phyloP scores from a whole-genome alignment of 92 coral and sea anemone species.

The Phymanthus crucifer region DNA sequence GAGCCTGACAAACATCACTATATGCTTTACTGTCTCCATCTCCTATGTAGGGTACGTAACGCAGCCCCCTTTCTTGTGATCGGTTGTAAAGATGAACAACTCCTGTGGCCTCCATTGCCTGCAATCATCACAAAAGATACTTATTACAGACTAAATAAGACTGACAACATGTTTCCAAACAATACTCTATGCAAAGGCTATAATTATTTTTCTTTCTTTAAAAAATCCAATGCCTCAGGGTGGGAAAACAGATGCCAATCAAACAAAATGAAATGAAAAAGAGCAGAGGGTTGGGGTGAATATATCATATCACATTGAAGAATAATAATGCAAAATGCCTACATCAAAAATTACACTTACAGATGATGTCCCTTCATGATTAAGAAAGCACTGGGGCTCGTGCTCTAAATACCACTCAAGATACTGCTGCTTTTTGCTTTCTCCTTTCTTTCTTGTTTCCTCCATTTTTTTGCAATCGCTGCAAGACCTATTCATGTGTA shows the following conservation, averaged over 20 bases:
- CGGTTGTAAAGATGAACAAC: slow-evolving; percentile 28
- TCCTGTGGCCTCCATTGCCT: slow-evolving; percentile 71
- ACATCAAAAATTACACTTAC: slow-evolving; percentile 37
- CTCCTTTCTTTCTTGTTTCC: background rate
- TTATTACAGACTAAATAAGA: too few species aligned
- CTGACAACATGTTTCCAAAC: too few species aligned
- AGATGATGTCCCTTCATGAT: slow-evolving; percentile 5
- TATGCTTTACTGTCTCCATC: slow-evolving; percentile 60
- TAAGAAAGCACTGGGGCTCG: background rate
- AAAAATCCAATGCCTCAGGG: too few species aligned
- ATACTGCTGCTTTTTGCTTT: background rate
- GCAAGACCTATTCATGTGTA: slow-evolving; percentile 40
- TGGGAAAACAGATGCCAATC: too few species aligned
- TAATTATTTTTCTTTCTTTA: too few species aligned
- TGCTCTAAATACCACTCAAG: background rate
- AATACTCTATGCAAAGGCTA: too few species aligned
- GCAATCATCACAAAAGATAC: too few species aligned
- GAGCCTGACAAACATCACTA: slow-evolving; percentile 16
- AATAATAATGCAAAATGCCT: too few species aligned
- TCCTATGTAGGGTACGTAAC: slow-evolving; percentile 59
- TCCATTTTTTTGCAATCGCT: slow-evolving; percentile 48
- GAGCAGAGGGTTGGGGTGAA: too few species aligned
- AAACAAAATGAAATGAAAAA: too few species aligned
- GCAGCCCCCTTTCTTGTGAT: slow-evolving; percentile 39
- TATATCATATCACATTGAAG: too few species aligned